Percentiles rank a stretch among this genome's conserved stretches.
phyloP scores from a whole-genome alignment of 2,113 vertebrate genomes.

The Alethe diademata region DNA sequence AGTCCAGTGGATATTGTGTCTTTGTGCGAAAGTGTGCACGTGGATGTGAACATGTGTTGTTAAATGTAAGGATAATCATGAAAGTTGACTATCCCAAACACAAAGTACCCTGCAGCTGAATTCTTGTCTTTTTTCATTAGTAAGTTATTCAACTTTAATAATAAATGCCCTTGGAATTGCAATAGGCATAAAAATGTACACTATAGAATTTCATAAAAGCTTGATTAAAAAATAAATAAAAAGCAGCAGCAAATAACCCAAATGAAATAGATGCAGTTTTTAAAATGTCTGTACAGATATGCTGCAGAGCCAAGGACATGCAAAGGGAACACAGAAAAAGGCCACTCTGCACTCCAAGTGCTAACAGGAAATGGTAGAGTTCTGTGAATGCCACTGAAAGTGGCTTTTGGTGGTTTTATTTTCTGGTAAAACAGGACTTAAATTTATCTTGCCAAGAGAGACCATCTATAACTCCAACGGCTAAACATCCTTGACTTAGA shows the following conservation, averaged over 20 bases:
- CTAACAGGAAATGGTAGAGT: neutral
- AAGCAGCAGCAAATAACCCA: conserved; percentile 18
- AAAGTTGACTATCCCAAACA: neutral
- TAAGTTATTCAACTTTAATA: conserved; percentile 46
- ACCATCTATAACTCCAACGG: neutral
- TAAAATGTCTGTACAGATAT: neutral
- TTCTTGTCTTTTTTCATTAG: conserved; percentile 35
- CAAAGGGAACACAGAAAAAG: neutral
- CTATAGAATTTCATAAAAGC: conserved; percentile 13
- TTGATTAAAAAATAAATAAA: conserved; percentile 62
- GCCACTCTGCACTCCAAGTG: neutral
- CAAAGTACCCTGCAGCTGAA: neutral
- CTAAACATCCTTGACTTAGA: neutral
- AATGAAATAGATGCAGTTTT: neutral
- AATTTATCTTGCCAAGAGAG: neutral
- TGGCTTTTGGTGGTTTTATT: neutral
- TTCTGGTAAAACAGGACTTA: conserved; percentile 21
- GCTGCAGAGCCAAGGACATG: neutral
- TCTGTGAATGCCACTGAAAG: neutral
- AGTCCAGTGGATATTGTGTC: neutral
- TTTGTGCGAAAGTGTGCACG: neutral
- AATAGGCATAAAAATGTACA: conserved; percentile 27
- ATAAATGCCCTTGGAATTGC: conserved; percentile 41
- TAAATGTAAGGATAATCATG: neutral
- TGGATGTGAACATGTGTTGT: neutral